Evolutionary conservation across 2,888 invertebrate species (phyloP), one percentile per base, ranked within the genome.

Genomic region (Heteromyza rotundicornis): DNA sequence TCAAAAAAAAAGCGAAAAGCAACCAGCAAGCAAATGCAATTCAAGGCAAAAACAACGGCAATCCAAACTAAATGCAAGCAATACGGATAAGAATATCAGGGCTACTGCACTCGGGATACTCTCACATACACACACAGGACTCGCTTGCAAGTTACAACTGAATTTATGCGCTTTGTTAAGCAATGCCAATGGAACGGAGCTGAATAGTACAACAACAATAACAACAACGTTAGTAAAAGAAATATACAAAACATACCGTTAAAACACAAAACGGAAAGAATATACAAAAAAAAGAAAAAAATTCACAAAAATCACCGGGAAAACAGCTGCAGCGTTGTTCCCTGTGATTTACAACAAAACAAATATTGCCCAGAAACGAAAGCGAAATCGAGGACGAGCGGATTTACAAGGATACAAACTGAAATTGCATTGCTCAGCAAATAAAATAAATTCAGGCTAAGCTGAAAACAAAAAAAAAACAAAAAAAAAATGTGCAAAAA

Each of bases 91-190:
- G 58, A 47, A 52, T 52, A 52, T 24, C 22, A 36, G 22, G 12
- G 54, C 40, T 17, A n/a, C 14, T 36, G 35, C 55, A 56, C 32
- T 32, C 57, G 58, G 67, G 67, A 55, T 69, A 59, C 68, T 69
- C 68, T n/a, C n/a, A n/a, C n/a, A n/a, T n/a, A n/a, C n/a, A n/a
- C n/a, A n/a, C n/a, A n/a, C n/a, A 70, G 78, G 74, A 75, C 78
- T 67, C 76, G n/a, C n/a, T n/a, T n/a, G n/a, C n/a, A n/a, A 75
- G 75, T 74, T 74, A 78, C 76, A 68, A 76, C 73, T 76, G 78
- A 74, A 77, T 74, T 74, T 74, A 77, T 74, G 74, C 77, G 74
- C 77, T 74, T 77, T 74, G 77, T 74, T 74, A 74, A 74, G 76
- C 77, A 77, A 76, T 72, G 68, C 65, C 68, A 77, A 16, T 40